phyloP scores from a whole-genome alignment of 1,140 invertebrate genomes.

The Rhagoletis zephyria region DNA sequence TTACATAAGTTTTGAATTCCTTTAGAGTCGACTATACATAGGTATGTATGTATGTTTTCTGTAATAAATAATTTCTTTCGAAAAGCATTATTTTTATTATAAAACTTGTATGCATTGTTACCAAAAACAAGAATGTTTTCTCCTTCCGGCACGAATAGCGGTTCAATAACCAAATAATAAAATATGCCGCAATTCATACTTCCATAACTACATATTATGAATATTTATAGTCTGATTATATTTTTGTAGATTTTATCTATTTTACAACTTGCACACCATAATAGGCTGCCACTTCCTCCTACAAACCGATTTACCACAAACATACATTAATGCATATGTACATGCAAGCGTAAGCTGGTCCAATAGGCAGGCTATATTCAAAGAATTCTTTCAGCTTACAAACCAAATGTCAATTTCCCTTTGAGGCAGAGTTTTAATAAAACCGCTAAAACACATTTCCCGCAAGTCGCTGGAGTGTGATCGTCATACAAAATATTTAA shows the following conservation, averaged over 20 bases:
- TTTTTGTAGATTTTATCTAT: constrained; percentile 30
- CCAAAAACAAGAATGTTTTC: not conserved
- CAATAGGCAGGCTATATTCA: not conserved
- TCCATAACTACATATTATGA: not conserved
- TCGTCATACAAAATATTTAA: constrained; percentile 38
- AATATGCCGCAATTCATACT: not conserved
- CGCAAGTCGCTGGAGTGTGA: constrained; percentile 22
- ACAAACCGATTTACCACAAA: not conserved
- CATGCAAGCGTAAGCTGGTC: too few relatives aligned
- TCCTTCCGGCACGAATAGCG: constrained; percentile 41
- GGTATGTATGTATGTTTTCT: too few relatives aligned
- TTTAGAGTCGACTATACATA: too few relatives aligned
- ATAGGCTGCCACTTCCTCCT: constrained; percentile 2
- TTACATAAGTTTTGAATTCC: too few relatives aligned
- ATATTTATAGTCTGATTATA: constrained; percentile 22
- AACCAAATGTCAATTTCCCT: constrained; percentile 22
- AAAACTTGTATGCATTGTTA: not conserved
- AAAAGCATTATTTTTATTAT: not conserved
- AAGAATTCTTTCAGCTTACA: not conserved
- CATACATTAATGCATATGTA: not conserved
- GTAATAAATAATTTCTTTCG: too few relatives aligned
- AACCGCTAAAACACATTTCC: constrained; percentile 48
- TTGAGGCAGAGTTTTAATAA: constrained; percentile 37
- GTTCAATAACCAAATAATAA: not conserved
- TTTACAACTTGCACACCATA: constrained; percentile 12